Conservation (phyloP, 2,113 vertebrate genomes). For the Plectropomus leopardus region DNA sequence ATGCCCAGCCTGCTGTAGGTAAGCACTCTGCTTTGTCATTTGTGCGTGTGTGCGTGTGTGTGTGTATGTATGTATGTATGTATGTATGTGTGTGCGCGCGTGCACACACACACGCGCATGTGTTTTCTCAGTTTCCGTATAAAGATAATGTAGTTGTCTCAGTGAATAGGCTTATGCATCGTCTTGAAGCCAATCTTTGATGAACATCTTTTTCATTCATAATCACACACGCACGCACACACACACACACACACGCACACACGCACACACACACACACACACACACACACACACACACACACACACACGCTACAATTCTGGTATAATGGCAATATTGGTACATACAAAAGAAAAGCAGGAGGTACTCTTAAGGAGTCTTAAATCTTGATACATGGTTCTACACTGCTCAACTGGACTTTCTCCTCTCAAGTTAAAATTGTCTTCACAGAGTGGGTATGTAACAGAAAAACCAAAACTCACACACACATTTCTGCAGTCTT, state of each 20-base stretch:
- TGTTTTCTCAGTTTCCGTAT: not conserved
- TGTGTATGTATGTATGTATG: not conserved
- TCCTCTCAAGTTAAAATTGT: too few relatives aligned
- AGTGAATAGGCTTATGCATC: conserved; percentile 32
- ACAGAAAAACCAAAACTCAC: too few relatives aligned
- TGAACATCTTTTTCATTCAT: conserved; percentile 42
- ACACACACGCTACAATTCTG: too few relatives aligned
- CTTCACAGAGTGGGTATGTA: too few relatives aligned
- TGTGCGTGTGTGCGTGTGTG: not conserved
- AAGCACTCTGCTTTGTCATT: conserved; percentile 42
- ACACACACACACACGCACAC: conserved; percentile 3
- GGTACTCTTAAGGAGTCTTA: too few relatives aligned
- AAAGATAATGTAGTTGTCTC: conserved; percentile 24
- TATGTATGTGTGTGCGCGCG: too few relatives aligned
- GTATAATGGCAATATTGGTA: too few relatives aligned
- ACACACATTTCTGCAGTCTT: conserved; percentile 13
- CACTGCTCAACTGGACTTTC: too few relatives aligned
- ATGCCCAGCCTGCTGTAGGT: conserved; percentile 48
- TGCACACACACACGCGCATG: too few relatives aligned
- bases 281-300: not conserved
- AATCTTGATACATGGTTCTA: too few relatives aligned
- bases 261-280: not conserved
- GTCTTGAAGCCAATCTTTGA: conserved; percentile 57
- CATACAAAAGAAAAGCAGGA: too few relatives aligned
- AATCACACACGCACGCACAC: not conserved